Percentiles rank a stretch among this genome's conserved stretches.
phyloP scores from a whole-genome alignment of 1,140 invertebrate genomes.

The Eupristina koningsbergeri region DNA sequence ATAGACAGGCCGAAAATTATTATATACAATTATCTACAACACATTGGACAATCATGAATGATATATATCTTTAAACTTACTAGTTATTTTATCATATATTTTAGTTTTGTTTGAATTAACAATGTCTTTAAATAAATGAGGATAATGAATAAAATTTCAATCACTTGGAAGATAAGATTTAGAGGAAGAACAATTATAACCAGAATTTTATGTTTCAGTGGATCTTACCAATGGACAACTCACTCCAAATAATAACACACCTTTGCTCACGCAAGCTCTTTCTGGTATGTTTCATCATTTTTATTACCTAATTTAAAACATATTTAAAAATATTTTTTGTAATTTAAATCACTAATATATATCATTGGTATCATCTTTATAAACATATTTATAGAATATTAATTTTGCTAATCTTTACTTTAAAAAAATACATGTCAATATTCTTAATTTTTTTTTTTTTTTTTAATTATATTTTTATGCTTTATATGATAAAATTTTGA shows the following conservation, averaged over 20 bases:
- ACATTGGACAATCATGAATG: constrained; percentile 44
- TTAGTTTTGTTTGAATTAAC: constrained; percentile 10
- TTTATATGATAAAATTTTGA: no score
- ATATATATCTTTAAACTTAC: neutral
- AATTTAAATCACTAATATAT: no score
- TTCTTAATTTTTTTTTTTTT: no score
- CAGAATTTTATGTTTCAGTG: constrained; percentile 83
- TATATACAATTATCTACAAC: constrained; percentile 26
- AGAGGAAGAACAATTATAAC: constrained; percentile 64
- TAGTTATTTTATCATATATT: constrained; percentile 6
- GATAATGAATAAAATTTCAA: constrained; percentile 11
- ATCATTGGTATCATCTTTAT: no score
- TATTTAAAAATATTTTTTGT: neutral
- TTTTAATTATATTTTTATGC: no score
- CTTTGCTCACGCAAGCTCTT: constrained; percentile 92
- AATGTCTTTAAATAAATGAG: constrained; percentile 4
- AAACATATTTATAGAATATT: no score
- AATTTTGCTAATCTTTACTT: no score
- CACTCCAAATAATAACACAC: constrained; percentile 94
- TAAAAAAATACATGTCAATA: no score
- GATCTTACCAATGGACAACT: constrained; percentile 94
- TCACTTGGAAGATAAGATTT: constrained; percentile 20
- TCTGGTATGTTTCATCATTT: constrained; percentile 82
- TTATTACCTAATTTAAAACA: constrained; percentile 33
- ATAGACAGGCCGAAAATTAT: neutral